These are phyloP conservation scores for Papilio gigon DNA, from an alignment of 2,888 invertebrate species.

Conservation along the genomic window DNA sequence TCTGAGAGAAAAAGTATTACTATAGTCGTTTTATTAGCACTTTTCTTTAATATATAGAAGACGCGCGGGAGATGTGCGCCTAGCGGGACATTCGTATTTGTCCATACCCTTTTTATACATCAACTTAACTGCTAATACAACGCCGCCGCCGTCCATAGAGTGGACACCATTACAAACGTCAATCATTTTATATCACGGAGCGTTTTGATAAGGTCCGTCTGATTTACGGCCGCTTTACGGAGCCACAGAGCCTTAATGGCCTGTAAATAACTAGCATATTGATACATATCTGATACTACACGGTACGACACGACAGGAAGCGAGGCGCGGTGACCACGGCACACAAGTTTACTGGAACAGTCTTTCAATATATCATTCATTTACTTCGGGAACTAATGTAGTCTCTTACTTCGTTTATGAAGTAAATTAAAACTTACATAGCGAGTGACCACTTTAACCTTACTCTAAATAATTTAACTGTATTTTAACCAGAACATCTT, in stretches of 20 bases:
- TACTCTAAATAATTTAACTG: too few species aligned
- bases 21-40: background rate
- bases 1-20: background rate
- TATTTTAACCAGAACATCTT: too few species aligned
- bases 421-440: too few species aligned
- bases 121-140: constrained; percentile 5
- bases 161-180: constrained; percentile 42
- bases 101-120: constrained; percentile 1
- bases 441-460: too few species aligned
- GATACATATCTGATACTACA: constrained; percentile 34
- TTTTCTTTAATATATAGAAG: background rate
- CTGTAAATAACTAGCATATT: constrained; percentile 44
- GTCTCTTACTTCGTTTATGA: too few species aligned
- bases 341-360: background rate
- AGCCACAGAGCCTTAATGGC: constrained; percentile 43
- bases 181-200: constrained; percentile 33
- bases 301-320: constrained; percentile 27
- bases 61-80: background rate
- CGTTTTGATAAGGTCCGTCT: constrained; percentile 43
- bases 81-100: background rate
- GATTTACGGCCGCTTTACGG: constrained; percentile 48
- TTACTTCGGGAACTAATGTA: too few species aligned
- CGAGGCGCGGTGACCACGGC: background rate
- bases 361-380: background rate
- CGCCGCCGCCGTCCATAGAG: constrained; percentile 12